These are phyloP conservation scores for Drosophila fungiperda DNA, from an alignment of 2,888 invertebrate genomes.

Conservation along the genomic window DNA sequence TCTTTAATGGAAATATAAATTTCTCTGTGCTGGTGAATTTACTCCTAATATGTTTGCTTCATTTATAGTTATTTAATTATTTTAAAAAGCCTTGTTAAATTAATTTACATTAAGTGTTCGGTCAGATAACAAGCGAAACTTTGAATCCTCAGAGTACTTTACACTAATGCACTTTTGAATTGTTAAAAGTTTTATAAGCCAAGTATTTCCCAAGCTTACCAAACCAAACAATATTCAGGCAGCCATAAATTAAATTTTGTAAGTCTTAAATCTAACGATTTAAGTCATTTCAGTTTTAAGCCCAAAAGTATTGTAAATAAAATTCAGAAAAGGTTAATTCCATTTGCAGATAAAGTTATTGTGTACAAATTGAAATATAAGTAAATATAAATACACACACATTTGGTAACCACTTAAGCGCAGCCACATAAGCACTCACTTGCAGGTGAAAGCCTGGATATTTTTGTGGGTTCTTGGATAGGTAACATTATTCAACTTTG, in stretches of 20 bases:
- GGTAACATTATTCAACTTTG: background rate
- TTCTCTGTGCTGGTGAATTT: background rate
- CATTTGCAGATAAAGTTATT: constrained; percentile 6
- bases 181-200: background rate
- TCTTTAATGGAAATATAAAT: background rate
- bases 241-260: background rate
- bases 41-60: background rate
- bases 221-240: background rate
- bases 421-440: constrained; percentile 11
- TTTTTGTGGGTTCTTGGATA: background rate
- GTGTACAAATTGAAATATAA: constrained; percentile 17
- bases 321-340: background rate
- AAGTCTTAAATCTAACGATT: background rate
- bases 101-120: background rate
- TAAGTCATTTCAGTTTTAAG: constrained; percentile 2
- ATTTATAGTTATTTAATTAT: background rate
- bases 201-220: background rate
- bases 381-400: constrained; percentile 15
- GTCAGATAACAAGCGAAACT: background rate
- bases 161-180: background rate
- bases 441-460: constrained; percentile 16
- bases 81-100: background rate
- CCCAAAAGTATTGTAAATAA: constrained; percentile 12
- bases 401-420: constrained; percentile 5
- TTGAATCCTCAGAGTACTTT: background rate